Evolutionary conservation across 1,140 invertebrate species (phyloP).

Genomic region (Pseudomyrmex cubaensis): DNA sequence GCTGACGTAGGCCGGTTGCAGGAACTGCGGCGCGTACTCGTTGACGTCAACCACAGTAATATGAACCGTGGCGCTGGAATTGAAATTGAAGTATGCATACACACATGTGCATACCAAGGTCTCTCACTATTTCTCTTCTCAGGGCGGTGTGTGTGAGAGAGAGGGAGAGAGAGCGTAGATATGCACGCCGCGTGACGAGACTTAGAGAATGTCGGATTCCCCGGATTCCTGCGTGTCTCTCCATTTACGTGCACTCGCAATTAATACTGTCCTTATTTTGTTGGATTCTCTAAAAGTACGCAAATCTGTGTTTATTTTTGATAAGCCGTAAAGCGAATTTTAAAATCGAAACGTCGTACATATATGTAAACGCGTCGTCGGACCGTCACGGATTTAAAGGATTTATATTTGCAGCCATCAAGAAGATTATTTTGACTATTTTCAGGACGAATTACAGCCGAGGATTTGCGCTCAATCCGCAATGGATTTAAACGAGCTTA

Average conservation of each 20-base stretch:
- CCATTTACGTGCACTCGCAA: not conserved
- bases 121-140: not conserved
- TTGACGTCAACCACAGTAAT: conserved; percentile 98
- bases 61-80: conserved; percentile 94
- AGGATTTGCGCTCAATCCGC: conserved; percentile 21
- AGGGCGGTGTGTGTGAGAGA: not conserved
- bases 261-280: conserved; percentile 6
- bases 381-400: conserved; percentile 2
- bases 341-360: not conserved
- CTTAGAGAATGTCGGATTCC: conserved; percentile 3
- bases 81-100: conserved; percentile 73
- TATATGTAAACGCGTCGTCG: not conserved
- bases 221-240: not conserved
- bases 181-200: not conserved
- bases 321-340: not conserved
- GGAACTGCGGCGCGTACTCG: conserved; percentile 95
- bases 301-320: conserved; percentile 11
- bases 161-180: not conserved
- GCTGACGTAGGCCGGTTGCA: conserved; percentile 94
- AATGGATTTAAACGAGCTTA: conserved; percentile 38
- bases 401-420: conserved; percentile 3
- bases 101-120: not conserved
- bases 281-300: not conserved
- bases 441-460: not conserved
- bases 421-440: conserved; percentile 26